Percentiles rank a stretch among this genome's conserved stretches.
These are phyloP conservation scores for Gambusia affinis DNA, from an alignment of 2,113 vertebrate species.

Conservation along the genomic window DNA sequence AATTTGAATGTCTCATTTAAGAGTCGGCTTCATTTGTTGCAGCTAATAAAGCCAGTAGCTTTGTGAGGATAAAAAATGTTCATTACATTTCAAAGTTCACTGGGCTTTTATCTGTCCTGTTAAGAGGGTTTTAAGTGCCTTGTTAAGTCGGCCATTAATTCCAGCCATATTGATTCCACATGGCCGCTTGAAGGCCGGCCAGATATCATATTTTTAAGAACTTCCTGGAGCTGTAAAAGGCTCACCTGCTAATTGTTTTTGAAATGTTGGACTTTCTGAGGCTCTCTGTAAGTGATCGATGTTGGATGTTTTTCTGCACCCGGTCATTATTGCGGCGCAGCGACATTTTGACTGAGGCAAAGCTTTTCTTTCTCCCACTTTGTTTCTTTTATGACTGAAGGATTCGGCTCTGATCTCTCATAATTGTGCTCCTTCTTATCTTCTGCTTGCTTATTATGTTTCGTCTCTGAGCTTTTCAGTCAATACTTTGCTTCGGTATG, in stretches of 20 bases:
- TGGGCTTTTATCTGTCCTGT: slow-evolving; percentile 70
- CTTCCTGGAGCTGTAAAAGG: slow-evolving; percentile 47
- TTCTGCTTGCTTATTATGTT: slow-evolving; percentile 3
- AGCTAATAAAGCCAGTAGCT: slow-evolving; percentile 64
- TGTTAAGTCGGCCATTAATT: slow-evolving; percentile 77
- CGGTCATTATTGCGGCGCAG: slow-evolving; percentile 51
- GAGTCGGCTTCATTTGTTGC: slow-evolving; percentile 58
- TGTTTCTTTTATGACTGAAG: slow-evolving; percentile 20
- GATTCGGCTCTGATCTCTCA: slow-evolving; percentile 28
- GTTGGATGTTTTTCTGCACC: slow-evolving; percentile 43
- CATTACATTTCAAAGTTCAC: slow-evolving; percentile 76
- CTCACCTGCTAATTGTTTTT: slow-evolving; percentile 65
- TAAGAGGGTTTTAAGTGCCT: slow-evolving; percentile 75
- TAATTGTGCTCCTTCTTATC: slow-evolving; percentile 35
- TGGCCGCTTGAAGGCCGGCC: slow-evolving; percentile 25
- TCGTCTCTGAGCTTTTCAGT: neutral
- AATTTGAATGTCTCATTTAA: slow-evolving; percentile 61
- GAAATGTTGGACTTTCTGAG: slow-evolving; percentile 45
- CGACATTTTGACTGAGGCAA: slow-evolving; percentile 15
- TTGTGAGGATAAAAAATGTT: slow-evolving; percentile 68
- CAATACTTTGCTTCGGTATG: slow-evolving; percentile 10
- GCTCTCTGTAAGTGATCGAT: slow-evolving; percentile 43
- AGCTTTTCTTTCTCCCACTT: slow-evolving; percentile 3
- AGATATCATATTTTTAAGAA: slow-evolving; percentile 68
- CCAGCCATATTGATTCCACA: slow-evolving; percentile 66